phyloP scores from a whole-genome alignment of 35 echinoderm and acorn worm species.

The Hemicentrotus pulcherrimus region DNA sequence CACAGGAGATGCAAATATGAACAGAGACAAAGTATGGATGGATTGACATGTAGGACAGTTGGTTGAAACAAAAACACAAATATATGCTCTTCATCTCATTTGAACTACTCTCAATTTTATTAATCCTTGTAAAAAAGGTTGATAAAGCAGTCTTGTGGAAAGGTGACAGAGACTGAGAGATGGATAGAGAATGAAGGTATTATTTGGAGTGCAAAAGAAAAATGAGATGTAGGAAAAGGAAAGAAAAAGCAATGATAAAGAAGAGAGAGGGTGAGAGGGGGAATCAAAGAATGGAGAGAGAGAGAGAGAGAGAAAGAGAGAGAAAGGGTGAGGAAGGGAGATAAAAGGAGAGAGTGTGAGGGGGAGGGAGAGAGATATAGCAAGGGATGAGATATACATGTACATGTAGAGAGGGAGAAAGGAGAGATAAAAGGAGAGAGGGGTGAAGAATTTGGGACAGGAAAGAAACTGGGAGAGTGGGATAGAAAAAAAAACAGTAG shows the following conservation, averaged over 20 bases:
- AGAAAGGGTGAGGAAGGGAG: not conserved
- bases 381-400: too few relatives aligned
- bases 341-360: not conserved
- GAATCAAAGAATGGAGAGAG: too few relatives aligned
- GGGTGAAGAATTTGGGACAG: not conserved
- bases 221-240: not conserved
- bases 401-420: not conserved
- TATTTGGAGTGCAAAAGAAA: not conserved
- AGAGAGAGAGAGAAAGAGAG: too few relatives aligned
- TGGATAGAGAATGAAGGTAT: not conserved
- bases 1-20: not conserved
- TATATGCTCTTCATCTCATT: not conserved
- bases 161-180: not conserved
- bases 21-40: not conserved
- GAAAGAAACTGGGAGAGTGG: not conserved
- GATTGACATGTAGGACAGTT: not conserved
- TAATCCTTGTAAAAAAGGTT: not conserved
- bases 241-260: not conserved
- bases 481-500: not conserved
- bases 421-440: not conserved
- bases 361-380: too few relatives aligned
- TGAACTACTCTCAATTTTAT: not conserved
- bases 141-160: not conserved
- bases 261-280: not conserved
- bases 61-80: not conserved